Percentiles rank a stretch among this genome's conserved stretches.
These are phyloP conservation scores for Eulemur mongoz DNA, from an alignment of 2,797 vertebrate genomes.

Conservation along the genomic window DNA sequence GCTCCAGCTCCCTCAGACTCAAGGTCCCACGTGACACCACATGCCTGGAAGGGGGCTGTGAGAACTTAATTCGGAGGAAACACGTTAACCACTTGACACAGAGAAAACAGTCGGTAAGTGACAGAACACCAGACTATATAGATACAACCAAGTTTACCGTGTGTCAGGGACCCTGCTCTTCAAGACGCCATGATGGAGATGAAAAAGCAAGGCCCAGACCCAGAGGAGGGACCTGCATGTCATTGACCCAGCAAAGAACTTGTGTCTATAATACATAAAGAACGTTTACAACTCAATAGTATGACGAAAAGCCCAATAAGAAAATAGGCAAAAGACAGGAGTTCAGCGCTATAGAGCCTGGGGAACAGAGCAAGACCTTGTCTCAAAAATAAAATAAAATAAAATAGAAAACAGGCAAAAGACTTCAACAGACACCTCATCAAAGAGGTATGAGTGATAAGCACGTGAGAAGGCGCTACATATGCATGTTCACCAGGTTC, in stretches of 20 bases:
- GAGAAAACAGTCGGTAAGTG: not conserved
- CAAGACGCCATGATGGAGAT: too few species aligned
- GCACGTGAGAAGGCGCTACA: not conserved
- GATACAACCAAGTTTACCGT: too few species aligned
- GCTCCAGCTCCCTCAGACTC: not conserved
- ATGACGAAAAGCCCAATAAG: not conserved
- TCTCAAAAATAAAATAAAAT: too few species aligned
- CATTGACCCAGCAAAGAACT: not conserved
- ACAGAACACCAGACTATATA: not conserved
- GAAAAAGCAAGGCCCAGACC: not conserved
- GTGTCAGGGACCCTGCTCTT: not conserved
- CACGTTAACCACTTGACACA: not conserved
- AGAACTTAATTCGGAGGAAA: not conserved
- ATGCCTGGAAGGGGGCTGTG: not conserved
- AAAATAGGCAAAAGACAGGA: not conserved
- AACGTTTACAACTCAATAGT: not conserved
- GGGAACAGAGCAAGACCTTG: too few species aligned
- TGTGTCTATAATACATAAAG: not conserved
- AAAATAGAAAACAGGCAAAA: not conserved
- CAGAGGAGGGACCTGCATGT: not conserved
- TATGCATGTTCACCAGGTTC: too few species aligned
- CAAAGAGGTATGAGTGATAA: not conserved
- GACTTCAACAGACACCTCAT: not conserved
- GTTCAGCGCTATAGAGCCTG: too few species aligned
- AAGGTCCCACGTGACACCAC: not conserved